Evolutionary conservation across 1,140 invertebrate genomes (phyloP).

Genomic region (Drosophila simulans): DNA sequence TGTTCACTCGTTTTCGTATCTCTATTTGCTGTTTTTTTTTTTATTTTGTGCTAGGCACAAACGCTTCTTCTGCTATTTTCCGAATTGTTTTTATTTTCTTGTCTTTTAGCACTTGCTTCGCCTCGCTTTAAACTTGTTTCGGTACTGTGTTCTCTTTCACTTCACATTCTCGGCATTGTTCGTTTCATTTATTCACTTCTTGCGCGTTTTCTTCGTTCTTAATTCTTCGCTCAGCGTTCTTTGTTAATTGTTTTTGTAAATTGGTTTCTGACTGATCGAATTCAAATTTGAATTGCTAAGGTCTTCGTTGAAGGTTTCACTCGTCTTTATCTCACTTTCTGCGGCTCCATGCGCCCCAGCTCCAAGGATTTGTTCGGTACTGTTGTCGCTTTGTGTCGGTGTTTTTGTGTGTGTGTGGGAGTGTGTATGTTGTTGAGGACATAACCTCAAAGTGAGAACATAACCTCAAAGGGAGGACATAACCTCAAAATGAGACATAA

Average conservation of each 20-base stretch:
- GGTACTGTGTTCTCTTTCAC: slow-evolving; percentile 34
- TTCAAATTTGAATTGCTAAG: slow-evolving; percentile 29
- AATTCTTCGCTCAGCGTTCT: slow-evolving; percentile 6
- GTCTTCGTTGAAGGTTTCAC: slow-evolving; percentile 12
- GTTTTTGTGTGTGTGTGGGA: slow-evolving; percentile 21
- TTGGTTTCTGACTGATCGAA: slow-evolving; percentile 23
- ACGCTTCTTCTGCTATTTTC: slow-evolving; percentile 15
- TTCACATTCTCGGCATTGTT: slow-evolving; percentile 33
- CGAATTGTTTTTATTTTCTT: slow-evolving; percentile 14
- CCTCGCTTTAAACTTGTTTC: slow-evolving; percentile 37
- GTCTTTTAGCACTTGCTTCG: slow-evolving; percentile 35
- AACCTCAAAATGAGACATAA: slow-evolving; percentile 16
- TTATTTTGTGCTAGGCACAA: slow-evolving; percentile 35
- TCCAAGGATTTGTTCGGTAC: slow-evolving; percentile 51
- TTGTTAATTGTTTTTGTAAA: slow-evolving; percentile 20
- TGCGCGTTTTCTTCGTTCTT: slow-evolving; percentile 7
- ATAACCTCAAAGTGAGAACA: slow-evolving; percentile 12
- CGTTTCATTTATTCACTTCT: slow-evolving; percentile 21
- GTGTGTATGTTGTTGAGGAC: slow-evolving; percentile 5
- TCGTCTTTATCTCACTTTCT: slow-evolving; percentile 18
- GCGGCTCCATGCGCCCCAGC: slow-evolving; percentile 60
- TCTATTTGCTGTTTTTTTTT: slow-evolving; percentile 22
- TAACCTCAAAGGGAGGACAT: slow-evolving; percentile 15
- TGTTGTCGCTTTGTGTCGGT: slow-evolving; percentile 15
- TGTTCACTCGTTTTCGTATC: slow-evolving; percentile 58